Evolutionary conservation across 2,113 vertebrate genomes (phyloP), one percentile per base, ranked within the genome.

Genomic region (Asarcornis scutulata): DNA sequence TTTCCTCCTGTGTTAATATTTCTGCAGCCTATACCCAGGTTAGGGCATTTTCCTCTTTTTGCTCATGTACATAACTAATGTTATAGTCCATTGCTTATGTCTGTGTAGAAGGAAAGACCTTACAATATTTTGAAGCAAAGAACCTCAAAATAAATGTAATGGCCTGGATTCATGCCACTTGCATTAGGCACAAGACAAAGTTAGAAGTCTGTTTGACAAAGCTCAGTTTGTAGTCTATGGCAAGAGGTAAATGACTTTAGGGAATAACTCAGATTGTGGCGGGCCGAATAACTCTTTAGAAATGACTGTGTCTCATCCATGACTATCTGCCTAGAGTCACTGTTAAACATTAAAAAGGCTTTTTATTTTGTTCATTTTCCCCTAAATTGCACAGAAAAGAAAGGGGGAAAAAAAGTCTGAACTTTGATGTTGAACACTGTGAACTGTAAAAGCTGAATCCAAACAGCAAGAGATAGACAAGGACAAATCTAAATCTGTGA

Each of bases 391-490:
- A 59, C 6, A 7, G 60, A 77, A 89, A 92, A 83, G 13, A 55
- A 83, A 89, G 17, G 12, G 23, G 50, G 66, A 86, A 73, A 44
- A 71, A 44, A 25, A 13, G 7, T 58, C 67, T 80, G 52, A 83
- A 86, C 89, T 94, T 94, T 91, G 67, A 88, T 95, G 69, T 69
- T 69, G 73, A 79, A 59, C 48, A 42, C 63, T 92, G 16, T 91
- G 75, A 96, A 69, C 31, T 77, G 31, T 77, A 95, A 95, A 89
- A 63, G n/a, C 58, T 92, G 66, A 89, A 77, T 76, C 63, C 52
- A 89, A 59, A 40, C 34, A 91, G 50, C 36, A 36, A 77, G 67
- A 87, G 14, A 93, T 22, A 55, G 27, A 16, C 17, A 18, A 83
- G 23, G 38, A 50, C 55, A 77, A 67, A 95, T 63, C 59, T 89